Evolutionary conservation across 1,140 invertebrate genomes (phyloP).

Genomic region (Eriosoma lanigerum): DNA sequence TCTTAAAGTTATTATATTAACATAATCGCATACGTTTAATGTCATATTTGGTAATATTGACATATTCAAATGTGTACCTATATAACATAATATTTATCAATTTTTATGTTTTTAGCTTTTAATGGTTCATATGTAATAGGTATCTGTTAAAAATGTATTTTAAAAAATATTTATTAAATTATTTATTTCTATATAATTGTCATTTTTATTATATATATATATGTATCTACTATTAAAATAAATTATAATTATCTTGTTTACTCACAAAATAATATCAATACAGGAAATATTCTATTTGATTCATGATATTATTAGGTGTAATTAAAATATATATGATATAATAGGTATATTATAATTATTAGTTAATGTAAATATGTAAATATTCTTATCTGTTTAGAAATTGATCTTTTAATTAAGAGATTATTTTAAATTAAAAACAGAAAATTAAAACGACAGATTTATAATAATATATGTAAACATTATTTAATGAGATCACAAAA

Average conservation of each 20-base stretch:
- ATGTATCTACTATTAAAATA: not conserved
- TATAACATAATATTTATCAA: too few relatives aligned
- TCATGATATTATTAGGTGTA: not conserved
- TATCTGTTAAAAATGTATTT: too few relatives aligned
- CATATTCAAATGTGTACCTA: too few relatives aligned
- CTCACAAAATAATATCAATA: not conserved
- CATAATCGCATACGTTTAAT: too few relatives aligned
- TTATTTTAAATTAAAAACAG: not conserved
- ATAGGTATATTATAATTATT: too few relatives aligned
- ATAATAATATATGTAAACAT: conserved; percentile 7
- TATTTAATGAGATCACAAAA: conserved; percentile 15
- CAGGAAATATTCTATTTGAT: not conserved
- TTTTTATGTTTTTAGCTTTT: too few relatives aligned
- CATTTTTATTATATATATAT: not conserved
- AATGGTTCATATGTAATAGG: too few relatives aligned
- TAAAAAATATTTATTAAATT: too few relatives aligned
- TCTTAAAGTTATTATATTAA: too few relatives aligned
- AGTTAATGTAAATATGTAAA: not conserved
- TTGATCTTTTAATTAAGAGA: not conserved
- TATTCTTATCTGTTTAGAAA: conserved; percentile 1
- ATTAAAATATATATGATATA: not conserved
- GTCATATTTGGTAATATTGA: too few relatives aligned
- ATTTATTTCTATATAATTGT: too few relatives aligned
- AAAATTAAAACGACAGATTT: not conserved
- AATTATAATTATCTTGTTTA: not conserved